Percentiles rank a stretch among this genome's conserved stretches.
These are phyloP conservation scores for Lithophane ornitopus DNA, from an alignment of 2,888 invertebrate species.

Conservation along the genomic window DNA sequence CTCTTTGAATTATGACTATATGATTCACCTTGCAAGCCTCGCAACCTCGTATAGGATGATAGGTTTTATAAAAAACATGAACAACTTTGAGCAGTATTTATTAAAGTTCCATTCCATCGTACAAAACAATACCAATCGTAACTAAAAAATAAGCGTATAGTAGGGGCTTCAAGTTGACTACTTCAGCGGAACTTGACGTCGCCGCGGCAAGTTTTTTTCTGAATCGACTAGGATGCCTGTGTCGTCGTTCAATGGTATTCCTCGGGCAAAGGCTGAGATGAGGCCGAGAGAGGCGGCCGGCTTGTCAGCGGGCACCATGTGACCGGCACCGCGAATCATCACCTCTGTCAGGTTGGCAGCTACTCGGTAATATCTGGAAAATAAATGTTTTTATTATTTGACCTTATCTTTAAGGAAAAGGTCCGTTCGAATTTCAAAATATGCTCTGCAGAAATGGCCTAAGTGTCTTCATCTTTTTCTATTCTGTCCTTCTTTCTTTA, in stretches of 20 bases:
- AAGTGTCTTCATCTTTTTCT: too few relatives aligned
- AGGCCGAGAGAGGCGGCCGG: conserved; percentile 91
- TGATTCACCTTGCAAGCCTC: neutral
- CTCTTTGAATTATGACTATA: neutral
- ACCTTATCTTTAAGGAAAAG: neutral
- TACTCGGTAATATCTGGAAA: conserved; percentile 89
- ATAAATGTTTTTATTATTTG: neutral
- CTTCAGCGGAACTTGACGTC: conserved; percentile 72
- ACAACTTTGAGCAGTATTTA: conserved; percentile 30
- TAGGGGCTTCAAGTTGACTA: conserved; percentile 39
- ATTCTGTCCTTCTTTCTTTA: too few relatives aligned
- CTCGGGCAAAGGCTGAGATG: conserved; percentile 91
- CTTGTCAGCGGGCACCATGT: conserved; percentile 92
- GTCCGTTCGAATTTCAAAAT: neutral
- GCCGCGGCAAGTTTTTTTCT: conserved; percentile 79
- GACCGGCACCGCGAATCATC: conserved; percentile 92
- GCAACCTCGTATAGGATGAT: too few relatives aligned
- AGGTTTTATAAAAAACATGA: neutral
- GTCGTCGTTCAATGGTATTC: conserved; percentile 79
- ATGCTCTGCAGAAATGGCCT: neutral
- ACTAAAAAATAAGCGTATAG: conserved; percentile 46
- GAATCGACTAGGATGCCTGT: conserved; percentile 78
- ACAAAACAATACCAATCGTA: conserved; percentile 43
- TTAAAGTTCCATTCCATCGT: conserved; percentile 45
- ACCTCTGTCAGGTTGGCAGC: conserved; percentile 91